Conservation (phyloP, 2,888 invertebrate species). For the Tortrix viridana region DNA sequence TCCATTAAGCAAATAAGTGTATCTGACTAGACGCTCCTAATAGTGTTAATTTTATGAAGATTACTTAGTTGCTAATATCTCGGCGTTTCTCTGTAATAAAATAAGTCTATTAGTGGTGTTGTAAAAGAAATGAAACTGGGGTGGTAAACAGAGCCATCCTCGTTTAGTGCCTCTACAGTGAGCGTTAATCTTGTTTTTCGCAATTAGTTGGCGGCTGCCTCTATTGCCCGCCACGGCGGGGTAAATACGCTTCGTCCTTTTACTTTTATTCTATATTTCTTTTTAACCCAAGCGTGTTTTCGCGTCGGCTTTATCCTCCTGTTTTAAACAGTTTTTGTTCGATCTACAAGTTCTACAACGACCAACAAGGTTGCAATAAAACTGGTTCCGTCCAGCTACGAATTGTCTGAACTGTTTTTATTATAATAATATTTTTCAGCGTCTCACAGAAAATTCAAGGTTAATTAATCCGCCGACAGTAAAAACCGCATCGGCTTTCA, state of each 20-base stretch:
- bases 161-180: conserved; percentile 71
- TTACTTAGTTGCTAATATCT: conserved; percentile 69
- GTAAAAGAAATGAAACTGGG: conserved; percentile 68
- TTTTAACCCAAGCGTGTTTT: conserved; percentile 47
- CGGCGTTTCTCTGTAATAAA: conserved; percentile 68
- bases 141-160: conserved; percentile 70
- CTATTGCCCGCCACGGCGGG: conserved; percentile 64
- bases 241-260: conserved; percentile 66
- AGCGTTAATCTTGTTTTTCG: conserved; percentile 80
- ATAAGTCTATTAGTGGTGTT: conserved; percentile 74
- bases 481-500: conserved; percentile 24
- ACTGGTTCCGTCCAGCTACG: conserved; percentile 28
- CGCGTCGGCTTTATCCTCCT: conserved; percentile 51
- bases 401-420: conserved; percentile 41
- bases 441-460: conserved; percentile 25
- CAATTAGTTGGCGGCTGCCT: conserved; percentile 75
- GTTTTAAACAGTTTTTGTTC: conserved; percentile 48
- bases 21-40: conserved; percentile 46
- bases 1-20: conserved; percentile 36
- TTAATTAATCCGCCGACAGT: conserved; percentile 25
- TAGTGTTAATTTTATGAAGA: conserved; percentile 66
- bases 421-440: conserved; percentile 34
- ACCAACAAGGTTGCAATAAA: conserved; percentile 4
- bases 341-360: conserved; percentile 48
- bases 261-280: conserved; percentile 59